These are phyloP conservation scores for Cryptocephalus primarius DNA, from an alignment of 2,888 invertebrate genomes.

Conservation along the genomic window DNA sequence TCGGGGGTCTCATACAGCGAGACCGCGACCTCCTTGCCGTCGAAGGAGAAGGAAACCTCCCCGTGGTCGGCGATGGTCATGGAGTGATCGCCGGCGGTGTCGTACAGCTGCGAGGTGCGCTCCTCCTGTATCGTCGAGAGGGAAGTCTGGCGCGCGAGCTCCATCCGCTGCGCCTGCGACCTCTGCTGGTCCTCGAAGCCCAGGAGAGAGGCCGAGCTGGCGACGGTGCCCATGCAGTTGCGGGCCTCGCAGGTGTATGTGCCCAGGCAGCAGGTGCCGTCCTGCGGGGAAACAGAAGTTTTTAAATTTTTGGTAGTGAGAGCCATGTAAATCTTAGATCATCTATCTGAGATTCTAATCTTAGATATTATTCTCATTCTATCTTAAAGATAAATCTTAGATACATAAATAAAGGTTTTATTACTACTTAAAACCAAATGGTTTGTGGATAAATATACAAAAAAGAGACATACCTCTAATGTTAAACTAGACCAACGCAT, in stretches of 20 bases:
- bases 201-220: constrained; percentile 77
- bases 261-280: constrained; percentile 81
- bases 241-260: constrained; percentile 85
- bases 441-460: too few species aligned
- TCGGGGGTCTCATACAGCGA: constrained; percentile 88
- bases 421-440: too few species aligned
- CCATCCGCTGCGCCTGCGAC: constrained; percentile 42
- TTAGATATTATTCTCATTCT: too few species aligned
- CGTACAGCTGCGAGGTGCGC: constrained; percentile 77
- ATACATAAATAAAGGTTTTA: too few species aligned
- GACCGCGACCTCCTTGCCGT: constrained; percentile 84
- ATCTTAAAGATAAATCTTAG: too few species aligned
- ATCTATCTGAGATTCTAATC: too few species aligned
- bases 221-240: constrained; percentile 84
- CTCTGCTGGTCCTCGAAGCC: constrained; percentile 70
- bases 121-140: constrained; percentile 87
- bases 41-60: constrained; percentile 83
- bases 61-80: constrained; percentile 71
- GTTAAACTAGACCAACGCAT: too few species aligned
- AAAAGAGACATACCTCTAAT: too few species aligned
- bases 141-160: constrained; percentile 65
- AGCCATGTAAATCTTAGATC: too few species aligned
- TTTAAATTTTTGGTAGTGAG: too few species aligned
- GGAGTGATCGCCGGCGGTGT: constrained; percentile 57
- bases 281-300: constrained; percentile 29